Evolutionary conservation across 2,888 invertebrate species (phyloP), one percentile per base, ranked within the genome.

Genomic region (Clostera curtula): DNA sequence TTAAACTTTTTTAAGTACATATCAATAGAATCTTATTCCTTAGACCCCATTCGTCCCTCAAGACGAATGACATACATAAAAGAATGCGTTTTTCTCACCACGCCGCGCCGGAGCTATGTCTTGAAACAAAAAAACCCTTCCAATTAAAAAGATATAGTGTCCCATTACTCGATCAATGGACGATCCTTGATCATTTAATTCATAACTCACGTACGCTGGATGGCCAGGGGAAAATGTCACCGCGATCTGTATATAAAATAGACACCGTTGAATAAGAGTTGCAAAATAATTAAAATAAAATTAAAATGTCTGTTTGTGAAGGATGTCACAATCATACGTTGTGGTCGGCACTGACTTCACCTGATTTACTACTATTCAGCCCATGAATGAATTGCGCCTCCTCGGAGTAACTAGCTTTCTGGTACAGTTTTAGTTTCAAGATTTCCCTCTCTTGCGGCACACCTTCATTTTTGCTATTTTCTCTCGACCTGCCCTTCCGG

Each of bases 111-210:
- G 48, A 60, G 63, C 56, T 60, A 69, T 63, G 59, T 47, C 55
- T 43, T 33, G 40, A 43, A 39, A 66, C 59, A 77, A 77, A 77
- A 46, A 80, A 79, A 38, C 24, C 29, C 44, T 57, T 62, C 72
- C 76, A 80, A 80, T 82, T 80, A 79, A 76, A 65, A 64, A 70
- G 74, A 79, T 73, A 67, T 71, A 75, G 43, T 49, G 59, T 53
- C 51, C 67, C 63, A 72, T 75, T 75, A 68, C 53, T 49, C 50
- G 60, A 63, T 56, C 59, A 49, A 49, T 51, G 52, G 51, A 37
- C 57, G 62, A 68, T 68, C 58, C 49, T 27, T 33, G 61, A 59
- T 61, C 74, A 56, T 79, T 80, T 69, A 71, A 69, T 70, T 72
- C 75, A 74, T 76, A 74, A 67, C 68, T 70, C 76, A 79, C 79